Evolutionary conservation across 2,888 invertebrate genomes (phyloP).

Genomic region (Diploptera punctata): DNA sequence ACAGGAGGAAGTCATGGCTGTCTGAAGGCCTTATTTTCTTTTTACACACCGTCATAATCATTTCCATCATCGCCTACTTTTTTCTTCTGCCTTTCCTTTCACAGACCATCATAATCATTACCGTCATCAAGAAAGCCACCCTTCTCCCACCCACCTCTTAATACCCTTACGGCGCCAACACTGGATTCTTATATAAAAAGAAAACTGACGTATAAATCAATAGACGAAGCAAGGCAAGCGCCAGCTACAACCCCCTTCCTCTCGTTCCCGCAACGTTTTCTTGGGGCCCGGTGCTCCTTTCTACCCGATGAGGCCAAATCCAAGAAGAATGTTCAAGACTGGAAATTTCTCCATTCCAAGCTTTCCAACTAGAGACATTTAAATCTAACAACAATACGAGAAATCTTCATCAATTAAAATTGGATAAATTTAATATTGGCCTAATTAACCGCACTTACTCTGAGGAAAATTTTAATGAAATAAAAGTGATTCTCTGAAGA

Average conservation of each 20-base stretch:
- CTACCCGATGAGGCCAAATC: constrained; percentile 15
- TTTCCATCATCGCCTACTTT: constrained; percentile 27
- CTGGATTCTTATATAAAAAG: constrained; percentile 32
- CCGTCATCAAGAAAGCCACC: constrained; percentile 11
- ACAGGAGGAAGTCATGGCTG: constrained; percentile 10
- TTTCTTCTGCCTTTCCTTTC: constrained; percentile 13
- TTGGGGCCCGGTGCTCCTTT: constrained; percentile 16
- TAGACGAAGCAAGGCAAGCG: constrained; percentile 32
- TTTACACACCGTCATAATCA: constrained; percentile 29
- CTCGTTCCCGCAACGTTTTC: background rate
- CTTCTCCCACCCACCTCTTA: constrained; percentile 32
- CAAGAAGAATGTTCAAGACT: constrained; percentile 3
- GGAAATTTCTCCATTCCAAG: too few species aligned
- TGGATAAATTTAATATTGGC: too few species aligned
- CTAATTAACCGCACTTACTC: too few species aligned
- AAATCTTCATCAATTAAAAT: too few species aligned
- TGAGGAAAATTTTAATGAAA: too few species aligned
- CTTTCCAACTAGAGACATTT: too few species aligned
- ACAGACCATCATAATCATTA: constrained; percentile 31
- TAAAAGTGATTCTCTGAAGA: too few species aligned
- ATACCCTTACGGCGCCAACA: constrained; percentile 32
- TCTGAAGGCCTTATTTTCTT: constrained; percentile 24
- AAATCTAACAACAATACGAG: too few species aligned
- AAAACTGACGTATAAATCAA: constrained; percentile 42
- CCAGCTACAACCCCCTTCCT: constrained; percentile 4